Evolutionary conservation across 2,113 vertebrate genomes (phyloP), one percentile per base, ranked within the genome.

Genomic region (Passerina amoena): DNA sequence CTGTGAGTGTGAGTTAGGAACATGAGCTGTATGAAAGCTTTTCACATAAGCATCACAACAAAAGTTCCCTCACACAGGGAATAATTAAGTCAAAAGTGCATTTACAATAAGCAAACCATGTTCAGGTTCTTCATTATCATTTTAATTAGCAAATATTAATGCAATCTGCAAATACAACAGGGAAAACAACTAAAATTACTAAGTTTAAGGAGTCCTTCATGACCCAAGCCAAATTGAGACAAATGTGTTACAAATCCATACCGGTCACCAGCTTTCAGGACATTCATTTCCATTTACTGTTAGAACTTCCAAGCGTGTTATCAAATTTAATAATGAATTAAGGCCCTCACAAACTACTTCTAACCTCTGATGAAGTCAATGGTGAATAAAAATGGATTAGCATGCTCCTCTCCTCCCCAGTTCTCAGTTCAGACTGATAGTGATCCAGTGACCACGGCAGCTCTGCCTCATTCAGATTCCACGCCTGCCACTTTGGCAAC

Each of bases 131-230:
- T 96, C 76, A 63, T 95, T 93, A 93, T 78, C 38, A 90, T 78
- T 96, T 95, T 68, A 93, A 93, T 94, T 90, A 88, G 82, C 82
- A 92, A 96, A 93, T 90, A 96, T 79, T 90, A 94, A 96, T 75
- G 40, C 53, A 94, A 96, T 93, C 68, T 93, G 38, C 21, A 92
- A 93, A 95, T 75, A 75, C 64, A 92, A 77, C 47, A 14, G 64
- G 56, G 45, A 71, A 92, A 95, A 91, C 89, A 93, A 94, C 47
- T 82, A 59, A 93, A 96, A 82, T 82, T 48, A 75, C 60, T 56
- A 68, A 53, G 18, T 90, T 83, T 70, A 91, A 94, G 53, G 69
- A 90, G 76, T 82, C 51, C 56, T 96, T 78, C 68, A 42, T 42
- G 88, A 93, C 88, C 71, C 75, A 77, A 90, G 60, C 76, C 88